phyloP scores from a whole-genome alignment of 2,888 invertebrate genomes.

The Liodrosophila aerea region DNA sequence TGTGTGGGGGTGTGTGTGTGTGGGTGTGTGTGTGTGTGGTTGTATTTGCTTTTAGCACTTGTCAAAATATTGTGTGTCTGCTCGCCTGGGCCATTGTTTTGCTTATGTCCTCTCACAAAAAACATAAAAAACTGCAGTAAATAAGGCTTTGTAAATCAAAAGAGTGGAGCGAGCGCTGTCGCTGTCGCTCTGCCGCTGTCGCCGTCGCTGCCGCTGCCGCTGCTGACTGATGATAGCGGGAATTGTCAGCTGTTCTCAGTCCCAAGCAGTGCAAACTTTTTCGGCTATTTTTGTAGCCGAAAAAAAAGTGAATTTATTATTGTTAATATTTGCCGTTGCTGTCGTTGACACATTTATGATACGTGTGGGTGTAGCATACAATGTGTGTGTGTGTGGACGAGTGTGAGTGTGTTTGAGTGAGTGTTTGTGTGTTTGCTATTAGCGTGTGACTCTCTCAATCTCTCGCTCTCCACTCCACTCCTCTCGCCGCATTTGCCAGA shows the following conservation, averaged over 20 bases:
- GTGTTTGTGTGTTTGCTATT: not conserved
- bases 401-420: not conserved
- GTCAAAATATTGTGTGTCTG: not conserved
- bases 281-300: constrained; percentile 27
- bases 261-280: constrained; percentile 39
- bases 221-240: constrained; percentile 37
- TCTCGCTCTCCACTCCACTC: too few relatives aligned
- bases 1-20: too few relatives aligned
- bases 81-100: not conserved
- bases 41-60: not conserved
- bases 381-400: not conserved
- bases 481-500: not conserved
- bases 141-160: constrained; percentile 66
- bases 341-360: constrained; percentile 62
- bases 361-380: constrained; percentile 18
- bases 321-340: constrained; percentile 55
- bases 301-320: constrained; percentile 50
- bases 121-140: constrained; percentile 4
- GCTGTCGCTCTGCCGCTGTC: constrained; percentile 67
- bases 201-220: constrained; percentile 59
- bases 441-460: too few relatives aligned
- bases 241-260: constrained; percentile 53
- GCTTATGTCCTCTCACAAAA: not conserved
- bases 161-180: too few relatives aligned
- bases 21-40: not conserved